phyloP scores from a whole-genome alignment of 2,113 vertebrate genomes.

The Litocranius walleri region DNA sequence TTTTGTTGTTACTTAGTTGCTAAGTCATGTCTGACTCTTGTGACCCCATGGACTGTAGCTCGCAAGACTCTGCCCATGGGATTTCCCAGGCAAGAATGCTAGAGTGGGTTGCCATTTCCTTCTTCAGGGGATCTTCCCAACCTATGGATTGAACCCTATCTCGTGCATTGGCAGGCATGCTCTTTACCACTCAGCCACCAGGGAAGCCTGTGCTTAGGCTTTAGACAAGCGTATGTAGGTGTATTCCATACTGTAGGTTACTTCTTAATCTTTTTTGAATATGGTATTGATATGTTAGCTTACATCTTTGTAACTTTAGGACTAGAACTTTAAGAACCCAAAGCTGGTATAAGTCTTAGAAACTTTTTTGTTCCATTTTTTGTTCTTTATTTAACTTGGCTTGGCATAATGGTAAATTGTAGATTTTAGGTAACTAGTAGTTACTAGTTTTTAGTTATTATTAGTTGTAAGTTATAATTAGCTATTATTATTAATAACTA shows the following conservation, averaged over 20 bases:
- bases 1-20: background rate
- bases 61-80: background rate
- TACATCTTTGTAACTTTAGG: background rate
- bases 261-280: background rate
- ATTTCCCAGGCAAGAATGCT: background rate
- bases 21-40: background rate
- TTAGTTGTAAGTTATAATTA: background rate
- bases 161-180: background rate
- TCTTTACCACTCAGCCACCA: background rate
- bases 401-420: background rate
- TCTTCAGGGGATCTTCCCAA: background rate
- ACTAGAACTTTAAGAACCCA: background rate
- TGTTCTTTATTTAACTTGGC: background rate
- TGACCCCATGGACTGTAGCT: background rate
- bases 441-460: background rate
- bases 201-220: background rate
- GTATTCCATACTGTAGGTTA: background rate
- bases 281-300: background rate
- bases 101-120: background rate
- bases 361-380: background rate
- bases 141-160: background rate
- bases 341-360: background rate
- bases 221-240: background rate
- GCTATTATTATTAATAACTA: background rate
- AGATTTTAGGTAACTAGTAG: background rate